A percentile compares a stretch with the other conserved stretches of the same genome.
phyloP scores from a whole-genome alignment of 1,140 invertebrate species.

The Drepana arcuata region DNA sequence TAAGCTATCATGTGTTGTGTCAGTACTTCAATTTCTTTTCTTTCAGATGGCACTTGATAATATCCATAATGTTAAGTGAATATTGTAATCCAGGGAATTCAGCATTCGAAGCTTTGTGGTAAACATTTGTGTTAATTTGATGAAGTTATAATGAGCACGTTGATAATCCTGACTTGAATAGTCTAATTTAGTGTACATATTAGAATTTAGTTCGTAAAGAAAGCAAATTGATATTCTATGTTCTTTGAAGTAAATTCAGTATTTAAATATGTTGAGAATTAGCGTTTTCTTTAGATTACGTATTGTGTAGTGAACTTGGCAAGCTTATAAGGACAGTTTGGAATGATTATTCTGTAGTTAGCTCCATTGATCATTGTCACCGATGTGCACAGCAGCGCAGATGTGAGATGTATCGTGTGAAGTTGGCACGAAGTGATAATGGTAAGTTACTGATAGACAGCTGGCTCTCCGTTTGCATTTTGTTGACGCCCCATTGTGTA shows the following conservation, averaged over 20 bases:
- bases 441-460: too few relatives aligned
- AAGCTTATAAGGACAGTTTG: conserved; percentile 26
- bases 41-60: conserved; percentile 27
- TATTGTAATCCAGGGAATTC: conserved; percentile 6
- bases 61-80: too few relatives aligned
- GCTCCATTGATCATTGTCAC: too few relatives aligned
- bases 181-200: conserved; percentile 52
- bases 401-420: too few relatives aligned
- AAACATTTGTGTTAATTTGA: conserved; percentile 21
- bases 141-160: conserved; percentile 56
- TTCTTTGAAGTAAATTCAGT: conserved; percentile 57
- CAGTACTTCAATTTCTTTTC: conserved; percentile 19
- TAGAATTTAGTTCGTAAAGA: conserved; percentile 47
- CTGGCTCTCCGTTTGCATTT: conserved; percentile 64
- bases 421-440: too few relatives aligned
- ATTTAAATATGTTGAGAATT: conserved; percentile 54
- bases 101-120: conserved; percentile 14
- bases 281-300: conserved; percentile 49
- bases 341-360: too few relatives aligned
- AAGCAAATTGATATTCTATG: conserved; percentile 47
- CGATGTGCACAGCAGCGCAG: too few relatives aligned
- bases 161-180: conserved; percentile 46
- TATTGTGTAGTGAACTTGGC: conserved; percentile 46
- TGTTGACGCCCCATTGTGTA: conserved; percentile 65
- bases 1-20: conserved; percentile 1